Evolutionary conservation across 2,113 vertebrate species (phyloP).

Genomic region (Naja naja): DNA sequence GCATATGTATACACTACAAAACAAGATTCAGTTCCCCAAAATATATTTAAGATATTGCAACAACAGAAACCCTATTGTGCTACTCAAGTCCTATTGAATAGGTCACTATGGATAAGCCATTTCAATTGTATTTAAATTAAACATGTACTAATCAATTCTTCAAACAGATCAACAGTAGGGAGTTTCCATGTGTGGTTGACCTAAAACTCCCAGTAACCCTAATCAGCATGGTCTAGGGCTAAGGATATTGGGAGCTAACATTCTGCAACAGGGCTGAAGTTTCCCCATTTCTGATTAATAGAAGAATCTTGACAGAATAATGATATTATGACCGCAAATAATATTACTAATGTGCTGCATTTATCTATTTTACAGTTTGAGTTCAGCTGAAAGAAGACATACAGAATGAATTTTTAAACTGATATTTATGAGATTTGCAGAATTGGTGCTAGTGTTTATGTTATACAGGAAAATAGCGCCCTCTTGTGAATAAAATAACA

Average conservation of each 20-base stretch:
- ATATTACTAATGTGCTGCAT: neutral
- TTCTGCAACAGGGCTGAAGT: neutral
- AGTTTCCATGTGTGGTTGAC: neutral
- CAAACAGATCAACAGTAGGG: neutral
- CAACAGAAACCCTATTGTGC: neutral
- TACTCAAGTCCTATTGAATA: neutral
- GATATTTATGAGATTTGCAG: neutral
- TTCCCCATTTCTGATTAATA: neutral
- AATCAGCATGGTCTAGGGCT: neutral
- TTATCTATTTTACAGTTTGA: neutral
- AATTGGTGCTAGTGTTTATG: neutral
- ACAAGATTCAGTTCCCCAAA: neutral
- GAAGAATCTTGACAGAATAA: neutral
- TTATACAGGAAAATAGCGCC: slow-evolving; percentile 65
- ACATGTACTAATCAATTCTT: neutral
- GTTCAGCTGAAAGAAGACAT: neutral
- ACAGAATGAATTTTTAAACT: slow-evolving; percentile 16
- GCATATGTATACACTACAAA: neutral
- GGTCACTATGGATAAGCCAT: neutral
- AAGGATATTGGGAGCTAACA: neutral
- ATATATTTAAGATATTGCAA: neutral
- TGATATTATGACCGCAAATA: neutral
- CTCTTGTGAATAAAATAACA: slow-evolving; percentile 50
- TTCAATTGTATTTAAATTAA: neutral
- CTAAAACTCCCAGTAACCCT: neutral